Evolutionary conservation across 2,113 vertebrate genomes (phyloP).

Genomic region (Nycticryphes semicollaris): DNA sequence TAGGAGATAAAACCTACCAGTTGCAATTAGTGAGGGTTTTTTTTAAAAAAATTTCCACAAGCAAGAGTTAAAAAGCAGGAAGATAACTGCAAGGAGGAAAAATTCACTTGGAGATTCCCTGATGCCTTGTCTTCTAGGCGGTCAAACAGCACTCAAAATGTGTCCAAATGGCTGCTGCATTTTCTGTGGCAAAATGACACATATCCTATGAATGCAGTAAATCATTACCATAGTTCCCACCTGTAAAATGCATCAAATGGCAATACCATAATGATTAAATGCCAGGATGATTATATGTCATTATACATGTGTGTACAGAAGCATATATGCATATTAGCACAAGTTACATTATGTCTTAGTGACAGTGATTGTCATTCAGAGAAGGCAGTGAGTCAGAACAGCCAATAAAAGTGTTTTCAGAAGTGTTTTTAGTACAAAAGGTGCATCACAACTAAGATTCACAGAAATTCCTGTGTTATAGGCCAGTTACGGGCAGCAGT

Average conservation of each 20-base stretch:
- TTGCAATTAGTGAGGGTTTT: not conserved
- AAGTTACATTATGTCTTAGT: not conserved
- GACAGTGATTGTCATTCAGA: not conserved
- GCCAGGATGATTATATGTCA: not conserved
- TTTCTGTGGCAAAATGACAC: not conserved
- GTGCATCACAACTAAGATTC: not conserved
- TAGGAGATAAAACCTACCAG: not conserved
- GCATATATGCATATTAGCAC: not conserved
- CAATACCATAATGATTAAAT: not conserved
- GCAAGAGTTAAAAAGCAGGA: not conserved
- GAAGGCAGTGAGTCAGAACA: not conserved
- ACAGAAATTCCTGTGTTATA: not conserved
- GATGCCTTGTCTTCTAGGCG: not conserved
- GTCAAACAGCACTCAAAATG: not conserved
- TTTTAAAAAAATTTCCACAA: not conserved
- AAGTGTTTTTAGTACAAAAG: not conserved
- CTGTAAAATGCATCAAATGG: not conserved
- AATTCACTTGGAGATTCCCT: not conserved
- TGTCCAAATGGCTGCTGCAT: not conserved
- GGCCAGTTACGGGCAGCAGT: fast-evolving
- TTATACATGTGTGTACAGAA: not conserved
- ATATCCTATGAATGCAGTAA: not conserved
- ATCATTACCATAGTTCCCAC: not conserved
- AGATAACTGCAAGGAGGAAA: not conserved
- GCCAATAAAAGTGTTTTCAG: not conserved